Conservation (phyloP, 1,140 invertebrate species). For the Dryas iulia region DNA sequence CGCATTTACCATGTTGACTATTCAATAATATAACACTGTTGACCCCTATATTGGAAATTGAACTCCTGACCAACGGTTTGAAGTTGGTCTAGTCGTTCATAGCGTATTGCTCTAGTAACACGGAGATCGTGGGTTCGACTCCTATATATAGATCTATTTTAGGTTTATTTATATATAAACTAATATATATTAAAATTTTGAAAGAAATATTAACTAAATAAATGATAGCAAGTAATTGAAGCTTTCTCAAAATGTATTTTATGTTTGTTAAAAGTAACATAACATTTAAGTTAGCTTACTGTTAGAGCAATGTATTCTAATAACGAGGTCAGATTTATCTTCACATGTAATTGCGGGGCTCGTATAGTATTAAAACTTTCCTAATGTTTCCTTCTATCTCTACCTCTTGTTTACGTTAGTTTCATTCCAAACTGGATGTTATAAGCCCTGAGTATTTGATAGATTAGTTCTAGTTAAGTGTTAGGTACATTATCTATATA, state of each 20-base stretch:
- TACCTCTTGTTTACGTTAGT: constrained; percentile 55
- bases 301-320: not conserved
- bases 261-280: not conserved
- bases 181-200: not conserved
- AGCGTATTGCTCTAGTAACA: not conserved
- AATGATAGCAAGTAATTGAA: not conserved
- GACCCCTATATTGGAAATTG: not conserved
- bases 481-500: constrained; percentile 60
- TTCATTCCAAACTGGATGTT: constrained; percentile 43
- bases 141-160: not conserved
- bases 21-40: constrained; percentile 54
- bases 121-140: not conserved
- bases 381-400: constrained; percentile 41
- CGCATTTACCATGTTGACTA: constrained; percentile 77
- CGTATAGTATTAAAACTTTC: constrained; percentile 25
- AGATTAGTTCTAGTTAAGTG: constrained; percentile 64
- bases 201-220: not conserved
- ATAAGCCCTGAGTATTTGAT: constrained; percentile 65
- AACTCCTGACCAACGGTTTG: not conserved
- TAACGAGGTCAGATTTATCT: constrained; percentile 27
- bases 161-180: not conserved
- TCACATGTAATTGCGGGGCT: constrained; percentile 48
- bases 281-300: not conserved
- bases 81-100: not conserved
- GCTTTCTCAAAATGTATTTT: not conserved